Conservation (phyloP, 2,797 vertebrate genomes). For the Rallus crepitans region DNA sequence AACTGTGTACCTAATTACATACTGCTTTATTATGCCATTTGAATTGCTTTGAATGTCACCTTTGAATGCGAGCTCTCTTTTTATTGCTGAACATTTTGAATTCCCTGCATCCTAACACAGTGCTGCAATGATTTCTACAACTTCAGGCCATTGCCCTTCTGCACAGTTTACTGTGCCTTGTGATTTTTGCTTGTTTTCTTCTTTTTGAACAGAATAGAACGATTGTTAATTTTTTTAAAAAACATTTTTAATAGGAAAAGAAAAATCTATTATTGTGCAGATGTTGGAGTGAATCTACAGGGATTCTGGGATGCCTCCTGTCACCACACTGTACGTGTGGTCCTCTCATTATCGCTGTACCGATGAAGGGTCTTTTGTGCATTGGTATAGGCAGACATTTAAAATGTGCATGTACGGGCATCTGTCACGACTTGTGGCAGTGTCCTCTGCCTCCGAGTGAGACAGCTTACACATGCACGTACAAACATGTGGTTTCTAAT, state of each 20-base stretch:
- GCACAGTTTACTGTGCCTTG: slow-evolving; percentile 1
- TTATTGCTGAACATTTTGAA: slow-evolving; percentile 27
- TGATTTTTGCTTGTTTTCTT: slow-evolving; percentile 31
- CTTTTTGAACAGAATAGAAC: not conserved
- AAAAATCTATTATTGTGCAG: not conserved
- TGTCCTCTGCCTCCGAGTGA: not conserved
- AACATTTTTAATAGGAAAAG: not conserved
- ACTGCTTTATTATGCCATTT: slow-evolving; percentile 22
- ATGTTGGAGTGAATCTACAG: not conserved
- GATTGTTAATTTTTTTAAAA: not conserved
- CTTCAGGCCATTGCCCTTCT: slow-evolving; percentile 16
- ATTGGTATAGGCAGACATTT: not conserved
- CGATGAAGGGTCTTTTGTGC: not conserved
- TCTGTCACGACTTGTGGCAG: fast-evolving
- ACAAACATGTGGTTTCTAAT: not conserved
- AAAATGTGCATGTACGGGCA: not conserved
- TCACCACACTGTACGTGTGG: fast-evolving
- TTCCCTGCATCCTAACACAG: not conserved
- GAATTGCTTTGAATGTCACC: slow-evolving; percentile 47
- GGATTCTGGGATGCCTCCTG: not conserved
- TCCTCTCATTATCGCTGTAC: not conserved
- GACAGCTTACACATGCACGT: not conserved
- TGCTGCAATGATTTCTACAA: not conserved
- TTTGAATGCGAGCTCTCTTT: not conserved
- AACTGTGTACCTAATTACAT: slow-evolving; percentile 14